These are phyloP conservation scores for Enteromius trimaculatus DNA, from an alignment of 2,797 vertebrate species.

Conservation along the genomic window DNA sequence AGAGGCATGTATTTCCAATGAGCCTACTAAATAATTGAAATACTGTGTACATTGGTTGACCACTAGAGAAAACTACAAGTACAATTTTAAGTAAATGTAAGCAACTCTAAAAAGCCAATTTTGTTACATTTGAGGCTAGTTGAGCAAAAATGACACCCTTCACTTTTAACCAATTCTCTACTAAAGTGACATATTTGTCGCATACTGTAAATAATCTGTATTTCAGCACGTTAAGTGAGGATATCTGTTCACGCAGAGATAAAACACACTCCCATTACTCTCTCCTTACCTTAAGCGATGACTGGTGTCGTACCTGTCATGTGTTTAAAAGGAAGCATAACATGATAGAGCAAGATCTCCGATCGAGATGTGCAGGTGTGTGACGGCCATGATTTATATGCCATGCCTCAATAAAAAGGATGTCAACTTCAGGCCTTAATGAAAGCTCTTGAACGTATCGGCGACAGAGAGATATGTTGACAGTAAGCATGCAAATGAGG, in stretches of 20 bases:
- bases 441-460: slow-evolving; percentile 81
- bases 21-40: background rate
- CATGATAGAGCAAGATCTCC: slow-evolving; percentile 79
- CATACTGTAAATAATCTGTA: slow-evolving; percentile 52
- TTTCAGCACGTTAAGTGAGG: slow-evolving; percentile 47
- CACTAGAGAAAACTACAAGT: background rate
- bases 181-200: slow-evolving; percentile 29
- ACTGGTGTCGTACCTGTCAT: slow-evolving; percentile 78
- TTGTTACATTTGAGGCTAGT: background rate
- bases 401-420: slow-evolving; percentile 73
- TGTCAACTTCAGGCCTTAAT: slow-evolving; percentile 79
- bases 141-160: background rate
- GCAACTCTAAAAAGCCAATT: background rate
- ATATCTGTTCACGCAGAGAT: slow-evolving; percentile 77
- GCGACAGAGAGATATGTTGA: slow-evolving; percentile 77
- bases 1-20: too few relatives aligned
- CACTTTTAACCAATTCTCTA: slow-evolving; percentile 10
- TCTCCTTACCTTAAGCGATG: slow-evolving; percentile 77
- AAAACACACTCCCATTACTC: slow-evolving; percentile 76
- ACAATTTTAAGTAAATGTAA: background rate
- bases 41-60: background rate
- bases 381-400: slow-evolving; percentile 77
- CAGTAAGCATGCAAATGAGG: slow-evolving; percentile 83
- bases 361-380: slow-evolving; percentile 80
- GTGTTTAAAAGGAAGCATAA: slow-evolving; percentile 77